Conservation (phyloP, 2,888 invertebrate genomes). For the Chironomus tentans region DNA sequence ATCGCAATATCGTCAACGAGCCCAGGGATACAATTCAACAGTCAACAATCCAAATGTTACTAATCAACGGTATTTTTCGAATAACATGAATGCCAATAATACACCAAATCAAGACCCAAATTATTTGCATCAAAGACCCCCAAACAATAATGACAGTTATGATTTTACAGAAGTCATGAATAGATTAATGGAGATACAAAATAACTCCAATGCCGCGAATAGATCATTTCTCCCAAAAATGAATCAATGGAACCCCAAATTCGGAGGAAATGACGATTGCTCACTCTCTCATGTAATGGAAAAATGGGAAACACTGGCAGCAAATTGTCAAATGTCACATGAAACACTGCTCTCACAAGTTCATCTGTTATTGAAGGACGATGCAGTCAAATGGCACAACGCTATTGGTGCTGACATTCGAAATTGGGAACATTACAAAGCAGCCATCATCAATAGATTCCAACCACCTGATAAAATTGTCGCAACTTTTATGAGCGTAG, state of each 20-base stretch:
- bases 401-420: neutral
- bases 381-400: neutral
- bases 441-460: neutral
- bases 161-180: too few species aligned
- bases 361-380: neutral
- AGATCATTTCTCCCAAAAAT: neutral
- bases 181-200: too few species aligned
- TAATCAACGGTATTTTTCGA: too few species aligned
- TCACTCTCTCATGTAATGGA: neutral
- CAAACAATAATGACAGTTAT: too few species aligned
- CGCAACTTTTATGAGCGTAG: neutral
- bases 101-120: too few species aligned
- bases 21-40: too few species aligned
- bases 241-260: neutral
- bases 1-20: too few species aligned
- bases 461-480: neutral
- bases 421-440: neutral
- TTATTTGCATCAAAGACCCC: too few species aligned
- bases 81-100: too few species aligned
- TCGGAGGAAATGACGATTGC: neutral
- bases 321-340: neutral
- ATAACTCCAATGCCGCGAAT: neutral
- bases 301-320: neutral
- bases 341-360: neutral
- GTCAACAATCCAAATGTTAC: too few species aligned